phyloP scores from a whole-genome alignment of 2,888 invertebrate genomes.

The Dicyrtoma fusca region DNA sequence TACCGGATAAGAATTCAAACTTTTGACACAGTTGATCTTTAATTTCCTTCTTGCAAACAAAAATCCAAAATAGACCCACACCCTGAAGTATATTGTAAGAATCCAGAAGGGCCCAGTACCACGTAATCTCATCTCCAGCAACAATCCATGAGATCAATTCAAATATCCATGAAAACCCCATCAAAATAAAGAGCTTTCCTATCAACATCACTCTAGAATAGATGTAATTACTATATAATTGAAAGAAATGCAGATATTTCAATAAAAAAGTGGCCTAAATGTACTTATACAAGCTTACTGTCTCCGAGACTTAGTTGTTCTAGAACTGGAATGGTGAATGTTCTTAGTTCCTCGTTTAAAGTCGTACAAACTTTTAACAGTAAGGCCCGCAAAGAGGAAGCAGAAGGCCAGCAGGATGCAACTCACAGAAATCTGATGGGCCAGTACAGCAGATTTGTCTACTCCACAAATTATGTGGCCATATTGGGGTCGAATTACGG shows the following conservation, averaged over 20 bases:
- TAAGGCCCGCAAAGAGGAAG: no score
- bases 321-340: no score
- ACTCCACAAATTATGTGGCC: neutral
- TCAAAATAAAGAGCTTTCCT: neutral
- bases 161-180: constrained; percentile 23
- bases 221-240: no score
- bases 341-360: no score
- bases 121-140: constrained; percentile 11
- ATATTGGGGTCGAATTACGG: constrained; percentile 1
- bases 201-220: neutral
- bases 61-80: constrained; percentile 19
- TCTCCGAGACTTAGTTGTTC: no score
- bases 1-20: neutral
- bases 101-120: constrained; percentile 15
- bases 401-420: no score
- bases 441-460: neutral
- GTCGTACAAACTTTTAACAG: no score
- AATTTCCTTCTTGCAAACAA: constrained; percentile 9
- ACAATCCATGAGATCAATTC: neutral
- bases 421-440: neutral
- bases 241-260: no score
- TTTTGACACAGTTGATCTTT: neutral
- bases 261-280: no score
- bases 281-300: no score
- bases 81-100: constrained; percentile 16